A percentile compares a stretch with the other conserved stretches of the same genome.
Evolutionary conservation across 2,113 vertebrate genomes (phyloP).

Genomic region (Ellobius talpinus): DNA sequence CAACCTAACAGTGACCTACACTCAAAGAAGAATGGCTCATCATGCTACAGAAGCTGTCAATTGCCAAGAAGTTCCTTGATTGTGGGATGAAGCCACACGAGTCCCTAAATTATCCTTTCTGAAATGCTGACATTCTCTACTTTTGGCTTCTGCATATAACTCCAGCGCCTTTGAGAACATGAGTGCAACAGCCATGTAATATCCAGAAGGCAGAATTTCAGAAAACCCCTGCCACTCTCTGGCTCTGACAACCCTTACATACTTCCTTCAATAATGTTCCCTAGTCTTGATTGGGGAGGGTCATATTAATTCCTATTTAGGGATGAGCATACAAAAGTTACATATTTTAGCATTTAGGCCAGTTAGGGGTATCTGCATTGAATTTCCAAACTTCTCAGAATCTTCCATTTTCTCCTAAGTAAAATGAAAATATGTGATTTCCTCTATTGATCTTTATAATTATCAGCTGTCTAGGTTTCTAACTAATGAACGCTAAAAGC

Average conservation of each 20-base stretch:
- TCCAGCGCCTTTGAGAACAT: not conserved
- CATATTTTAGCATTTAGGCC: not conserved
- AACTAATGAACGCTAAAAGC: not conserved
- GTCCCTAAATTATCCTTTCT: not conserved
- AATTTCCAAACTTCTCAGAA: not conserved
- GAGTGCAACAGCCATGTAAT: too few species aligned
- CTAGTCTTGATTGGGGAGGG: not conserved
- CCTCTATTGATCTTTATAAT: not conserved
- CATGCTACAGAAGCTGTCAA: not conserved
- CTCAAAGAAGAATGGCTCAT: not conserved
- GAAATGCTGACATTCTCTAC: not conserved
- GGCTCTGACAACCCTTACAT: not conserved
- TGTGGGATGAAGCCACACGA: not conserved
- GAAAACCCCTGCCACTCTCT: not conserved
- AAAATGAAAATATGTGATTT: slow-evolving; percentile 7
- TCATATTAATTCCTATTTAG: not conserved
- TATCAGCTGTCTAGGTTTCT: not conserved
- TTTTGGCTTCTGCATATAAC: not conserved
- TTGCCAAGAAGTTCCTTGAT: not conserved
- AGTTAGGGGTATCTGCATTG: not conserved
- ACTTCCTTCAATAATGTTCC: not conserved
- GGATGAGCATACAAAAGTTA: not conserved
- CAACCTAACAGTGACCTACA: not conserved
- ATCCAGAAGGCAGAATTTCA: not conserved
- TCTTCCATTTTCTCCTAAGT: not conserved